Base-by-base conservation (phyloP, 2,888 invertebrate genomes). In the Catocala sponsa region DNA sequence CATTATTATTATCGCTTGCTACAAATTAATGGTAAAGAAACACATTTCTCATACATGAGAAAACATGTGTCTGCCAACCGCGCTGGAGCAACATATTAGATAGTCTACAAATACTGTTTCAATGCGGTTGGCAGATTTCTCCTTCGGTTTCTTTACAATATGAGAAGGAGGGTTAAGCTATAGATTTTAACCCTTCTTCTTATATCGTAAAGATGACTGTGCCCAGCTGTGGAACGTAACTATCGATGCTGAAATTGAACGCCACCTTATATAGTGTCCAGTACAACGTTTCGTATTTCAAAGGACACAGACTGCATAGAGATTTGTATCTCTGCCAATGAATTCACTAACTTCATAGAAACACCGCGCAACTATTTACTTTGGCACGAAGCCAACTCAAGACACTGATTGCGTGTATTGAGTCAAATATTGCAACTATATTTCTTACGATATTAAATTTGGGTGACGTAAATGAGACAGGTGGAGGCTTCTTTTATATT, bases 391-490 rank as follows among this genome's bases (percentile, higher is more conserved):
- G 85, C 91, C 91, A 91, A 76, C 65, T 58, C 56, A 60, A 74
- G 81, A 83, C 85, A 79, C 84, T 89, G 90, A 90, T 90, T 90
- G 83, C 86, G 74, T 76, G 83, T 87, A 86, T 88, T 83, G 87
- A 86, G 82, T 85, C 81, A 79, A 83, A 82, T 87, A 87, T 83
- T 83, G 85, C 82, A 79, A 78, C 80, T 80, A 84, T 85, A 88
- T 86, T 83, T 88, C 83, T 84, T 85, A 64, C 68, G 70, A 74
- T 86, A 85, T 87, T 86, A 82, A 80, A 82, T 80, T 81, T 70
- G 70, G 71, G 69, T 73, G 74, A 68, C 74, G 66, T 57, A 78
- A 72, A 78, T 73, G 70, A 72, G 68, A 69, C 70, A 67, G 75
- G 73, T 72, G 44, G 64, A 38, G 55, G 56, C 62, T 57, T 60